Evolutionary conservation across 2,113 vertebrate genomes (phyloP).

Genomic region (Rallus limicola): DNA sequence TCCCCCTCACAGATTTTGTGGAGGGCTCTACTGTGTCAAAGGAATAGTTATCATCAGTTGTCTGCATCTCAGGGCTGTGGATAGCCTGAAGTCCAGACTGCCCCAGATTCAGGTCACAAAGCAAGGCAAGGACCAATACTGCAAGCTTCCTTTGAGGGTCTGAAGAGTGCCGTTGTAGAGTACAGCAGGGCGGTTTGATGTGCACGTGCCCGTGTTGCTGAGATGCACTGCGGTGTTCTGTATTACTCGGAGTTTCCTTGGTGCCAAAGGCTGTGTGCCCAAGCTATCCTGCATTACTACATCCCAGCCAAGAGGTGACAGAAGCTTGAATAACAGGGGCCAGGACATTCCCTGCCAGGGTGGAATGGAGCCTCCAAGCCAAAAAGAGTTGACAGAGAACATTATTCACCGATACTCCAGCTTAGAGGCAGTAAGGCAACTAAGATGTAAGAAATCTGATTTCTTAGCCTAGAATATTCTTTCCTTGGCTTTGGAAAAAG

Average conservation of each 20-base stretch:
- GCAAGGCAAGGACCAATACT: not conserved
- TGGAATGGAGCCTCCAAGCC: not conserved
- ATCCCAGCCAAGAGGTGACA: constrained; percentile 4
- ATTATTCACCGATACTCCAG: not conserved
- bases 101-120: not conserved
- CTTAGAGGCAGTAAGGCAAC: not conserved
- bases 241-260: not conserved
- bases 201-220: not conserved
- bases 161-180: not conserved
- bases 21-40: not conserved
- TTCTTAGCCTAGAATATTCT: constrained; percentile 15
- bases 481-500: not conserved
- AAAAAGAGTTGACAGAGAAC: not conserved
- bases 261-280: not conserved
- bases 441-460: constrained; percentile 9
- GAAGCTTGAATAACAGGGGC: not conserved
- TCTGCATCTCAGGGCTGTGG: not conserved
- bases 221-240: not conserved
- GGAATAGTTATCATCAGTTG: not conserved
- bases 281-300: not conserved
- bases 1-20: not conserved
- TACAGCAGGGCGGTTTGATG: not conserved
- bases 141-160: not conserved
- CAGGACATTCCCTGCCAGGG: not conserved
- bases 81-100: not conserved